Evolutionary conservation across 35 echinoderm and acorn worm species (phyloP).

Genomic region (Nesometra sesokonis): DNA sequence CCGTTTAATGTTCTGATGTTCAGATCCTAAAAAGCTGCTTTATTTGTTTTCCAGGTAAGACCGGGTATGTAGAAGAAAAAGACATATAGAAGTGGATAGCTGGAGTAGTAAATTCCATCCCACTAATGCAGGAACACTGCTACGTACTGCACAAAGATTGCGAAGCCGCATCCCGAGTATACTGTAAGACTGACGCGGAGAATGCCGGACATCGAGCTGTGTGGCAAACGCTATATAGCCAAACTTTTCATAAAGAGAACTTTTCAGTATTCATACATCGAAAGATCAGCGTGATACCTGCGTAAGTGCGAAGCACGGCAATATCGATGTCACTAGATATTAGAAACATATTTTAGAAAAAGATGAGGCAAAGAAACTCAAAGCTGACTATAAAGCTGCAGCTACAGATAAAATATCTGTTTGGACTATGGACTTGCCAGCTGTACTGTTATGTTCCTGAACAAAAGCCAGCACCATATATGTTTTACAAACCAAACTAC

Average conservation of each 20-base stretch:
- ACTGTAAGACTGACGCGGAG: not conserved
- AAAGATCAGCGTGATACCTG: conserved; percentile 16
- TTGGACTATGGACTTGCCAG: conserved; percentile 25
- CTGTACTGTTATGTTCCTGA: conserved; percentile 8
- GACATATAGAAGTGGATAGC: conserved; percentile 3
- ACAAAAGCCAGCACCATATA: conserved; percentile 33
- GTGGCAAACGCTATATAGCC: not conserved
- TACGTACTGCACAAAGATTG: conserved; percentile 1
- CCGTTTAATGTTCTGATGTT: not conserved
- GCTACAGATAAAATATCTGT: conserved; percentile 8
- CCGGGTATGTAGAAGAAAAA: not conserved
- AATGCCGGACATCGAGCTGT: not conserved
- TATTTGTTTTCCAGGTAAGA: conserved; percentile 3
- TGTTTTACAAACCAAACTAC: conserved; percentile 12
- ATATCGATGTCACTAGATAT: not conserved
- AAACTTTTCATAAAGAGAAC: conserved; percentile 9
- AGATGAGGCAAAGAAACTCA: not conserved
- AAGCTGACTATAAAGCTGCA: not conserved
- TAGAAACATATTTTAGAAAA: not conserved
- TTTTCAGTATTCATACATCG: conserved; percentile 9
- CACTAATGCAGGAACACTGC: conserved; percentile 20
- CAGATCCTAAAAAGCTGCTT: too few relatives aligned
- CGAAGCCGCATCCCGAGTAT: conserved; percentile 4
- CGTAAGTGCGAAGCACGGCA: not conserved
- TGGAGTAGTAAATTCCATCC: not conserved